These are phyloP conservation scores for Cheirogaleus medius DNA, from an alignment of 2,113 vertebrate species.

Conservation along the genomic window DNA sequence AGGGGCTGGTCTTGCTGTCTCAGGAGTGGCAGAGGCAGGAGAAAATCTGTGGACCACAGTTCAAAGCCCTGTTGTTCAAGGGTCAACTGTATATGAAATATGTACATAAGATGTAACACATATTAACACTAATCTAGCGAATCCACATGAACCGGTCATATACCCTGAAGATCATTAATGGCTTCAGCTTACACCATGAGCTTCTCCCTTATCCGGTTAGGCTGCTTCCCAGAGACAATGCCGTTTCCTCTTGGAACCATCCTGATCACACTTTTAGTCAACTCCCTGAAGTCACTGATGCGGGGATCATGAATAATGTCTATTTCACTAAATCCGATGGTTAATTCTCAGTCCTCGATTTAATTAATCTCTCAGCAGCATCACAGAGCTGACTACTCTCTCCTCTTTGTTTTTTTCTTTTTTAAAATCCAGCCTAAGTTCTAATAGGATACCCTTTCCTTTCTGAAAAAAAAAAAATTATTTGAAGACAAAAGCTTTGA, in stretches of 20 bases:
- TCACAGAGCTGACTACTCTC: neutral
- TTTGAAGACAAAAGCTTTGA: neutral
- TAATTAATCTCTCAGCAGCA: neutral
- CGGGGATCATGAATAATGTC: neutral
- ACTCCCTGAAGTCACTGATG: neutral
- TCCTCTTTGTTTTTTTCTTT: neutral
- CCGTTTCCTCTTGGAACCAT: neutral
- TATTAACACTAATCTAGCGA: neutral
- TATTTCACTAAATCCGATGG: neutral
- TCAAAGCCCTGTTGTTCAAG: neutral
- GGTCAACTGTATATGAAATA: neutral
- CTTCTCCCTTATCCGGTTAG: neutral
- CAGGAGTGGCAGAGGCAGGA: neutral
- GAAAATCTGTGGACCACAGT: neutral
- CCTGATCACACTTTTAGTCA: neutral
- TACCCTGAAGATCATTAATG: neutral
- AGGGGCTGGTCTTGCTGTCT: neutral
- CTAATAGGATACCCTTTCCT: no score
- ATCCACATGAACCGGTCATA: neutral
- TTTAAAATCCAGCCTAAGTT: no score
- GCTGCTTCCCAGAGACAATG: neutral
- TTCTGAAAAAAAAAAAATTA: neutral
- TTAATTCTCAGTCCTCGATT: neutral
- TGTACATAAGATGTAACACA: neutral
- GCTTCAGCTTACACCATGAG: neutral